Evolutionary conservation across 2,113 vertebrate species (phyloP).

Genomic region (Crotalus tigris): DNA sequence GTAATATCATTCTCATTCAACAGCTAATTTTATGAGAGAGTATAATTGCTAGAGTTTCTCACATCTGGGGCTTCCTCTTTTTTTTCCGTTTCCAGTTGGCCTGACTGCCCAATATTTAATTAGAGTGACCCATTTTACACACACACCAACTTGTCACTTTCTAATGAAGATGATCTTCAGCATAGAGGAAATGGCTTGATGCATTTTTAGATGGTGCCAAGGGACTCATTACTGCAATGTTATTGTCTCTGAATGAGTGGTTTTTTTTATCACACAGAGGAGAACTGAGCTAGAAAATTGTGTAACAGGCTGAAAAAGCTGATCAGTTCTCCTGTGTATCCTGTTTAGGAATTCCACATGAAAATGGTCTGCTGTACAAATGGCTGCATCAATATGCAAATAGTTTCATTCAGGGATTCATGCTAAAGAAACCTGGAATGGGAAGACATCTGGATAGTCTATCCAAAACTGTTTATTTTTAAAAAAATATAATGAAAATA

Average conservation of each 20-base stretch:
- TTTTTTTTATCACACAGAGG: not conserved
- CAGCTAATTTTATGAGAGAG: accelerated
- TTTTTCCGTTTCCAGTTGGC: accelerated
- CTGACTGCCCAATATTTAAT: not conserved
- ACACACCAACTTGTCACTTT: not conserved
- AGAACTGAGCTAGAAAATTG: not conserved
- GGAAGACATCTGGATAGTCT: not conserved
- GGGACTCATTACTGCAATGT: not conserved
- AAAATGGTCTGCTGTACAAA: not conserved
- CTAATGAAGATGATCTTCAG: not conserved
- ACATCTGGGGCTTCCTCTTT: not conserved
- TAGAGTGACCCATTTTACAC: not conserved
- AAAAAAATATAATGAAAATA: not conserved
- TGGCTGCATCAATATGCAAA: not conserved
- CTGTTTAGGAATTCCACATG: not conserved
- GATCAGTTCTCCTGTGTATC: not conserved
- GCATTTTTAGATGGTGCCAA: not conserved
- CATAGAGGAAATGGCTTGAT: not conserved
- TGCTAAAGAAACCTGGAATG: not conserved
- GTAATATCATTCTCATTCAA: accelerated
- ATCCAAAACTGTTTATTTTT: not conserved
- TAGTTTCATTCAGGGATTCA: not conserved
- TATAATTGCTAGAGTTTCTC: accelerated
- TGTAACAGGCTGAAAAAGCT: not conserved
- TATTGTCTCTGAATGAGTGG: not conserved